Percentiles rank a stretch among this genome's conserved stretches.
Evolutionary conservation across 2,797 vertebrate genomes (phyloP).

Genomic region (Falco novaeseelandiae): DNA sequence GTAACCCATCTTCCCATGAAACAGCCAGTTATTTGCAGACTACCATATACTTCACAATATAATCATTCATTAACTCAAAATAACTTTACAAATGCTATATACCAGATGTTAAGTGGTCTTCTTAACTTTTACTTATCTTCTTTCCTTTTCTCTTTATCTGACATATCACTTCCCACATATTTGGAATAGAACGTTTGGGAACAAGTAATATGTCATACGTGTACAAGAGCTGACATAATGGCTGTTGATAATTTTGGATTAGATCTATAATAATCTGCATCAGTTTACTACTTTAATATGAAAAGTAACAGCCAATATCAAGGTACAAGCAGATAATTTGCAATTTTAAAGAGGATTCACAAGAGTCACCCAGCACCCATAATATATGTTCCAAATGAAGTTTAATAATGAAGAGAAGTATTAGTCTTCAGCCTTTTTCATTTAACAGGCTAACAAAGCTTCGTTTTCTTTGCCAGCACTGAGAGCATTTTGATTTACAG

Average conservation of each 20-base stretch:
- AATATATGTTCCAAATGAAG: background rate
- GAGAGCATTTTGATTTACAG: constrained; percentile 3
- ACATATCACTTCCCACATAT: background rate
- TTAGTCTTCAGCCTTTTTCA: background rate
- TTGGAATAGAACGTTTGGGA: background rate
- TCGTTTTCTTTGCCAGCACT: background rate
- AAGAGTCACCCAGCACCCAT: background rate
- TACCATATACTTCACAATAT: background rate
- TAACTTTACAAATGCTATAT: background rate
- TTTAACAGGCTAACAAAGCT: background rate
- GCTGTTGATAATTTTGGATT: background rate
- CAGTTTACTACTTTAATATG: background rate
- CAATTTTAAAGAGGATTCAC: background rate
- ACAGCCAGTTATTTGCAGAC: background rate
- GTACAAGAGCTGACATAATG: background rate
- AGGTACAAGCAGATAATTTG: background rate
- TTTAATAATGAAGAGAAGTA: background rate
- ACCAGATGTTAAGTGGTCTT: background rate
- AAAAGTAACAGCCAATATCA: background rate
- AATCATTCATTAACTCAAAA: background rate
- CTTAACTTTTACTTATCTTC: background rate
- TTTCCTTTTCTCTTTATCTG: background rate
- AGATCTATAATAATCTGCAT: background rate
- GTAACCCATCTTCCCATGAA: background rate
- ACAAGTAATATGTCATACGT: background rate